Conservation (phyloP, 2,797 vertebrate genomes). For the Manis crassicaudata region DNA sequence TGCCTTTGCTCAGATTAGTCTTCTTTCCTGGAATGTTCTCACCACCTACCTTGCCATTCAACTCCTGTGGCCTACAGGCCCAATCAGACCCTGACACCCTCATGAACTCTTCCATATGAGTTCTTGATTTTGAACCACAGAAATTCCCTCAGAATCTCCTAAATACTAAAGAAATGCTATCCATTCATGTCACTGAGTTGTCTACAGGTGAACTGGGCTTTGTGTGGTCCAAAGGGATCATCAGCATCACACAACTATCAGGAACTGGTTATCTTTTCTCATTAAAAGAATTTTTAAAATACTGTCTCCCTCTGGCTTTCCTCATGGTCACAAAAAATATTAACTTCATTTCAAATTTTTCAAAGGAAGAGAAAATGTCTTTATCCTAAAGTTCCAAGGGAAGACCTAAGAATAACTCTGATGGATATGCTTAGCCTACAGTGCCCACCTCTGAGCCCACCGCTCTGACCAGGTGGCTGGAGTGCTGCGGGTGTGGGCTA, state of each 20-base stretch:
- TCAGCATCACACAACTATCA: background rate
- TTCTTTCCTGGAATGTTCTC: background rate
- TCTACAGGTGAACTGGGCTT: background rate
- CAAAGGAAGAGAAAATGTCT: slow-evolving; percentile 6
- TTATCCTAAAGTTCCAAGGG: background rate
- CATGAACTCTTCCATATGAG: background rate
- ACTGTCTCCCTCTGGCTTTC: background rate
- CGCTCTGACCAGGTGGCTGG: background rate
- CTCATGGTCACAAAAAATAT: background rate
- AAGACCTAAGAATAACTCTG: background rate
- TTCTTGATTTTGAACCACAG: background rate
- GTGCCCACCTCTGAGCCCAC: background rate
- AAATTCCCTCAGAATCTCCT: background rate
- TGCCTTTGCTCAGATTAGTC: background rate
- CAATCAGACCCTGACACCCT: background rate
- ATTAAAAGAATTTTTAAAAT: background rate
- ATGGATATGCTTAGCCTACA: background rate
- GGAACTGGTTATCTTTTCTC: background rate
- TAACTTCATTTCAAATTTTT: background rate
- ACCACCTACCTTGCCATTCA: accelerated
- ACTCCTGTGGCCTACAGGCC: background rate
- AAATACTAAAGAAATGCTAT: background rate
- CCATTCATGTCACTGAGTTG: background rate
- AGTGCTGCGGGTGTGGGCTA: background rate
- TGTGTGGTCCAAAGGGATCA: background rate